phyloP scores from a whole-genome alignment of 30 jellyfish, hydroid and myxozoan species.

The Chironex yamaguchii region DNA sequence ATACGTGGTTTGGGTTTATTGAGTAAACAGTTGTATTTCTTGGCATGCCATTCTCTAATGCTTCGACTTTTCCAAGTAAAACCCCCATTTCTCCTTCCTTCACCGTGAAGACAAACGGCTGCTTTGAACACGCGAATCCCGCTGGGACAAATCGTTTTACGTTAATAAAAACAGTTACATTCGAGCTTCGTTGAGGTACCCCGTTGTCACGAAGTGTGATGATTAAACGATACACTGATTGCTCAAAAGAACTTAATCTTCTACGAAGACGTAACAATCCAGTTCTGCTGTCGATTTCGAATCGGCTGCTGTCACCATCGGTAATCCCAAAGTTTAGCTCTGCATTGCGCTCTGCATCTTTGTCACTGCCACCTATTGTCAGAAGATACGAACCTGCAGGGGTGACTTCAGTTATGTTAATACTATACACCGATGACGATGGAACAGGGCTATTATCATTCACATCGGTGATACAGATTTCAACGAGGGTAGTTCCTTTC shows the following conservation, averaged over 20 bases:
- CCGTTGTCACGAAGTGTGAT: constrained; percentile 75
- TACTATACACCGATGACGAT: constrained; percentile 15
- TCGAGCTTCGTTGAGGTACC: constrained; percentile 34
- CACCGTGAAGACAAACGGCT: constrained; percentile 51
- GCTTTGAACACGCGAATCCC: not conserved
- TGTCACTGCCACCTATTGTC: constrained; percentile 78
- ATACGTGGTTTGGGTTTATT: constrained; percentile 5
- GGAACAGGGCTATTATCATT: constrained; percentile 90
- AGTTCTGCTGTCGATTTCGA: constrained; percentile 42
- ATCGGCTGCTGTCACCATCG: constrained; percentile 22
- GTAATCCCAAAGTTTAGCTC: constrained; percentile 47
- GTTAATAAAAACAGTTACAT: constrained; percentile 33
- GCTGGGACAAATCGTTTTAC: constrained; percentile 8
- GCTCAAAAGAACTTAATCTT: constrained; percentile 12
- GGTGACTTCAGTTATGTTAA: constrained; percentile 60
- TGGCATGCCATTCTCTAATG: constrained; percentile 65
- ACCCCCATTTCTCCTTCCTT: constrained; percentile 24
- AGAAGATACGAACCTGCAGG: constrained; percentile 70
- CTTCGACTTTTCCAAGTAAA: constrained; percentile 41
- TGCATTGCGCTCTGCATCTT: constrained; percentile 76
- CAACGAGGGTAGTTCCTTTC: constrained; percentile 72
- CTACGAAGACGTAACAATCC: constrained; percentile 71
- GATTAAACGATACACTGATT: constrained; percentile 28
- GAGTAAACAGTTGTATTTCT: constrained; percentile 45
- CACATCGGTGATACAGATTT: constrained; percentile 63